Evolutionary conservation across 2,113 vertebrate species (phyloP).

Genomic region (Onychostoma macrolepis): DNA sequence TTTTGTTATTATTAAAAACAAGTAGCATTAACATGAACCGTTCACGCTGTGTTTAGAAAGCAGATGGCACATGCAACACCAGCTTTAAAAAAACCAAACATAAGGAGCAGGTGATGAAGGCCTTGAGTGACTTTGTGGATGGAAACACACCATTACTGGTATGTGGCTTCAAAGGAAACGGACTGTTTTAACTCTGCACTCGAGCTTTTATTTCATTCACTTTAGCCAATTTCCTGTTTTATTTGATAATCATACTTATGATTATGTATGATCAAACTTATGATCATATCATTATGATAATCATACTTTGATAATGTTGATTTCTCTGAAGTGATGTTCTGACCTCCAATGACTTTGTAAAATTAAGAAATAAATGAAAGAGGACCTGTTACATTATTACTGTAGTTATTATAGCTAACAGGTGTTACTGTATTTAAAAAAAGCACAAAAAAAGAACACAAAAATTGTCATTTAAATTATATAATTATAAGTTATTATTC

Average conservation of each 20-base stretch:
- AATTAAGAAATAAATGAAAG: too few relatives aligned
- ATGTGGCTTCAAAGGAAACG: constrained; percentile 45
- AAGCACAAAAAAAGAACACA: too few relatives aligned
- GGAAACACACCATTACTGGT: constrained; percentile 81
- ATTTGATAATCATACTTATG: background rate
- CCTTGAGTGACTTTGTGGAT: constrained; percentile 82
- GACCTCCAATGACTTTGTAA: background rate
- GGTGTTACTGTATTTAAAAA: too few relatives aligned
- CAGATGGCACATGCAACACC: constrained; percentile 85
- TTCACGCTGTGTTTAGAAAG: constrained; percentile 73
- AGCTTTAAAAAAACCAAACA: constrained; percentile 89
- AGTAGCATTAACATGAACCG: background rate
- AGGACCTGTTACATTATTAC: too few relatives aligned
- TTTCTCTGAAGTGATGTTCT: background rate
- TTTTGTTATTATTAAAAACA: background rate
- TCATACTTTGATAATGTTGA: too few relatives aligned
- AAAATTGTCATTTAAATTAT: too few relatives aligned
- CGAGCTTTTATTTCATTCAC: background rate
- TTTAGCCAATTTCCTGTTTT: background rate
- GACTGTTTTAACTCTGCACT: background rate
- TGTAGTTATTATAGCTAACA: too few relatives aligned
- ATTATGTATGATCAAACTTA: too few relatives aligned
- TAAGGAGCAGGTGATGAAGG: constrained; percentile 81
- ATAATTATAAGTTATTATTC: too few relatives aligned
- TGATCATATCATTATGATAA: too few relatives aligned